Base-by-base conservation (phyloP, 2,797 vertebrate species). In the Pagetopsis macropterus region DNA sequence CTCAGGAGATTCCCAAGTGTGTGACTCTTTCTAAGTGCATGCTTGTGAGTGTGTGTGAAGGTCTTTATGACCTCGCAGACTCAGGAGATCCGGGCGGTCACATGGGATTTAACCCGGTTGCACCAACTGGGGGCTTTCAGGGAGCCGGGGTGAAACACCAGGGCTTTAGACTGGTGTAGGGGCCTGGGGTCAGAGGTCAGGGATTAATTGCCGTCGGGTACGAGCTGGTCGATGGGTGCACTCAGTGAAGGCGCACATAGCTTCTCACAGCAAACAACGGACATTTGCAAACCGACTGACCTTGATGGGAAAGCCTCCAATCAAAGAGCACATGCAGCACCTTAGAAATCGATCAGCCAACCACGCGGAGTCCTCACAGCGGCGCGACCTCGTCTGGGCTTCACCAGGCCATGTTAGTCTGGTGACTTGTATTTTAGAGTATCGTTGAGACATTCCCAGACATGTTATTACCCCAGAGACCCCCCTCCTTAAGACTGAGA, bases 181-280 rank as follows among this genome's bases (percentile, higher is more conserved):
- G 82, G 65, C 72, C 64, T n/a, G 3, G 43, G 72, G 76, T 74
- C 11, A 76, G 74, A 89, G 88, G 88, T 93, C 83, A 84, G 27
- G 76, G 82, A 84, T 92, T 92, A 92, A 86, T 86, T 77, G 76
- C 57, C 76, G 72, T 82, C 66, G 83, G 75, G 63, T 74, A 83
- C 64, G 70, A 83, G 75, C 37, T 68, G 85, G 87, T 91, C 79
- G 27, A 21, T n/a, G 65, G 65, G 78, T 83, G 69, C 72, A 75
- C 68, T 66, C 67, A 21, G 65, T 43, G 65, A 56, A 27, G 74
- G 81, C 19, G 7, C 56, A 52, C 54, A 78, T 58, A 67, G 64
- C 62, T 60, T 76, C 43, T 65, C 45, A 33, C 56, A 37, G 31
- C 68, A 75, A 88, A 74, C 68, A 63, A 37, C 2, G 43, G 74